Evolutionary conservation across 2,113 vertebrate species (phyloP), one percentile per base, ranked within the genome.

Genomic region (Thalassoma bifasciatum): DNA sequence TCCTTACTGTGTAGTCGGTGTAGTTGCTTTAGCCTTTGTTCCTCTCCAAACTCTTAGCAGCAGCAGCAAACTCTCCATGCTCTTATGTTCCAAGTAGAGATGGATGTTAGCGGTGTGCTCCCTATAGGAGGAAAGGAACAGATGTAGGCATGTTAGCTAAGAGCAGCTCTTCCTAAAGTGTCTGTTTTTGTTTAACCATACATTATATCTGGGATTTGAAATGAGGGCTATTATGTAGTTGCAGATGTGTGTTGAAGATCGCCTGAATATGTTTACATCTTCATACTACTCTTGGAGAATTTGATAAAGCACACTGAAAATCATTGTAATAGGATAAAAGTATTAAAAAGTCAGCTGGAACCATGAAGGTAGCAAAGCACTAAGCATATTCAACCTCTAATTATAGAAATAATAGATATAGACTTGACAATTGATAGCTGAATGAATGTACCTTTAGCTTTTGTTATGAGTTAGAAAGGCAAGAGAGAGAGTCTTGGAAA

Each of bases 171-270:
- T 77, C n/a, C 34, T 70, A 37, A 64, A 59, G 70, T 66, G 64
- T 61, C 67, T 50, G n/a, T 66, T 78, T 59, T 63, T 83, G 60
- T 74, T 37, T 84, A 56, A 79, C 72, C 80, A 49, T 8, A 23
- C 1, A n/a, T 16, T 37, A n/a, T 49, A 30, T 13, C 3, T 1
- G 51, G 49, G 42, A 37, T 52, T 49, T 57, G 10, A 24, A 22
- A 42, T 44, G 46, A 66, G 16, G 42, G 4, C 13, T 50, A 12
- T 16, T 59, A 46, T 81, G 30, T 30, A 30, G 30, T 6, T 30
- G 3, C 3, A 6, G 30, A 30, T 30, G 30, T 30, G 52, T 24
- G 9, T 22, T 73, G 13, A 71, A 79, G 17, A 49, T 61, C 47
- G 60, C 23, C 77, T 38, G 37, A 46, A 49, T 40, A 13, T 23